Conservation (phyloP, 2,797 vertebrate genomes). For the Dermochelys coriacea region DNA sequence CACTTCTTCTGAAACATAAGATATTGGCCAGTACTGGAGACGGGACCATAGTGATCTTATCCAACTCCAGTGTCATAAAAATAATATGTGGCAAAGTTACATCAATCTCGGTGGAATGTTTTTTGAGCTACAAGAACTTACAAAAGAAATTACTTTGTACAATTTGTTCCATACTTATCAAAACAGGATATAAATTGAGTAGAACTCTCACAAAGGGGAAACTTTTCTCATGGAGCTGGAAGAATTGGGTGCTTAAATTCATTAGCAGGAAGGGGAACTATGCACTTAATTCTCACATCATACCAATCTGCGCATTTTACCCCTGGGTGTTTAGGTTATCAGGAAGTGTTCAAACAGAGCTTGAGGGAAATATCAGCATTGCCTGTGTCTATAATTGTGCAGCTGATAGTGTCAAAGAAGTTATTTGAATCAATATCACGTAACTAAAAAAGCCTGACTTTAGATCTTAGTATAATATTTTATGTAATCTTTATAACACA, state of each 20-base stretch:
- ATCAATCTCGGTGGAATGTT: background rate
- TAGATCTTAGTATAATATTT: constrained; percentile 57
- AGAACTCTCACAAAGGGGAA: background rate
- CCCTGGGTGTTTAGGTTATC: constrained; percentile 5
- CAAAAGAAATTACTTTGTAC: background rate
- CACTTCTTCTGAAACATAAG: background rate
- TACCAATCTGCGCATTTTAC: background rate
- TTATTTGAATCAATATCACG: constrained; percentile 53
- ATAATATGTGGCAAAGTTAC: background rate
- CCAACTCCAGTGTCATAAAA: background rate
- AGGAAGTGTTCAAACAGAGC: constrained; percentile 38
- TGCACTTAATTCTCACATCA: background rate
- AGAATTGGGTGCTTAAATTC: background rate
- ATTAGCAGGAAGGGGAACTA: background rate
- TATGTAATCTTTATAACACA: constrained; percentile 58
- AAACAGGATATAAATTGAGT: background rate
- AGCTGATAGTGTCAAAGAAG: constrained; percentile 21
- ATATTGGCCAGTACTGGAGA: background rate
- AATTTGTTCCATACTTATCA: background rate
- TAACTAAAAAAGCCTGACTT: constrained; percentile 45
- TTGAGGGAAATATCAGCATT: background rate
- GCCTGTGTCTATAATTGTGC: background rate
- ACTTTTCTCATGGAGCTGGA: background rate
- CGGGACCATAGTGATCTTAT: background rate
- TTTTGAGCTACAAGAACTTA: background rate